Conservation (phyloP, 2,888 invertebrate species). For the Argyra leucocephala region DNA sequence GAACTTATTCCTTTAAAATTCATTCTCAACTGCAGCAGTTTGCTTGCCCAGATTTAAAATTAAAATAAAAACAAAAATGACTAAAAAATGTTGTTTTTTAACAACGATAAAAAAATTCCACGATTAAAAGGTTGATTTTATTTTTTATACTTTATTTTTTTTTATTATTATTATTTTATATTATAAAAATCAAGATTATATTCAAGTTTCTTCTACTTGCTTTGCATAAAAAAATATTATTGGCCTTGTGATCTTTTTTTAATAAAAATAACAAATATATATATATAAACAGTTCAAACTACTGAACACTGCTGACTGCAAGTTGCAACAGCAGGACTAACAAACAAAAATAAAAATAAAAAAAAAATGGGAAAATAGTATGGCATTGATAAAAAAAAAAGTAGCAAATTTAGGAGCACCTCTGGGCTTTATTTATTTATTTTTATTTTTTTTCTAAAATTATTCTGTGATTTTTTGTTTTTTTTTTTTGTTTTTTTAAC, state of each 20-base stretch:
- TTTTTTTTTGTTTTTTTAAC: too few relatives aligned
- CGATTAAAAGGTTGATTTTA: too few relatives aligned
- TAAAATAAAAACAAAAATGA: too few relatives aligned
- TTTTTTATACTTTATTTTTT: too few relatives aligned
- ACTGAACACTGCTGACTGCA: not conserved
- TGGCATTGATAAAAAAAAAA: not conserved
- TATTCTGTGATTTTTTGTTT: too few relatives aligned
- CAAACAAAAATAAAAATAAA: not conserved
- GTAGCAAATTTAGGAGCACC: conserved; percentile 1
- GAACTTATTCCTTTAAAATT: too few relatives aligned
- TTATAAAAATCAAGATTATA: not conserved
- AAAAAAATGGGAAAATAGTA: not conserved
- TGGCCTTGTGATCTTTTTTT: not conserved
- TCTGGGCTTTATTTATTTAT: not conserved
- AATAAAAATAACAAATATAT: too few relatives aligned
- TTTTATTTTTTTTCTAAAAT: not conserved
- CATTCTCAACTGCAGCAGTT: too few relatives aligned
- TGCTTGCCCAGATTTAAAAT: too few relatives aligned
- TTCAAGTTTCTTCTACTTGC: not conserved
- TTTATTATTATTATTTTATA: too few relatives aligned
- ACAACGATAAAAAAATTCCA: too few relatives aligned
- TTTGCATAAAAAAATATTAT: not conserved
- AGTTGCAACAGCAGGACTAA: not conserved
- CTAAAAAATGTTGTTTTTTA: too few relatives aligned
- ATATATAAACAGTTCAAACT: not conserved